Conservation (phyloP, 2,888 invertebrate species). For the Junonia oenone region DNA sequence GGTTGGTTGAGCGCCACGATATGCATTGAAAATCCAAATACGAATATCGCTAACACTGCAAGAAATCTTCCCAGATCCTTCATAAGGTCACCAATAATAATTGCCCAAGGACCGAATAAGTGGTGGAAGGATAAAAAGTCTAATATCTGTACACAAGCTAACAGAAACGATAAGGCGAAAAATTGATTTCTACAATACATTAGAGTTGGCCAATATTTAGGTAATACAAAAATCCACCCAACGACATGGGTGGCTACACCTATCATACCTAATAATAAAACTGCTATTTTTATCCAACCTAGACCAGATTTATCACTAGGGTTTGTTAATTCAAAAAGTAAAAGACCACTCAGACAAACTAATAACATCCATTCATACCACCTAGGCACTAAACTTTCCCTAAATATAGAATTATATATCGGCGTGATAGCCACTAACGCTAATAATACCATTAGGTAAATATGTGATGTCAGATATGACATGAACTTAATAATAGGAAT, state of each 20-base stretch:
- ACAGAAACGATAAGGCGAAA: slow-evolving; percentile 95
- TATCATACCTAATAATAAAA: slow-evolving; percentile 91
- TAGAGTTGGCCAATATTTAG: slow-evolving; percentile 88
- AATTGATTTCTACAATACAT: slow-evolving; percentile 98
- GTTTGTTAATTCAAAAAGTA: slow-evolving; percentile 97
- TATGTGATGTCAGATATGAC: slow-evolving; percentile 99
- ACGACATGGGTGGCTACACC: slow-evolving; percentile 94
- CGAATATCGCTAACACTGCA: slow-evolving; percentile 97
- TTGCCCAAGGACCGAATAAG: slow-evolving; percentile 99
- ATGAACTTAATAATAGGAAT: slow-evolving; percentile 99
- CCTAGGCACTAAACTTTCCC: slow-evolving; percentile 89
- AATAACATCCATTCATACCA: slow-evolving; percentile 98
- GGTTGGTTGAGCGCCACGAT: slow-evolving; percentile 98
- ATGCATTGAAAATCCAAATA: slow-evolving; percentile 98
- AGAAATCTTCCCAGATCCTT: slow-evolving; percentile 97
- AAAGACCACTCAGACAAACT: slow-evolving; percentile 95
- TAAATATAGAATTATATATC: slow-evolving; percentile 87
- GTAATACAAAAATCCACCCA: slow-evolving; percentile 84
- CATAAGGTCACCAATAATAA: slow-evolving; percentile 97
- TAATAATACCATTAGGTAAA: slow-evolving; percentile 96
- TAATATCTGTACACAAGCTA: slow-evolving; percentile 98
- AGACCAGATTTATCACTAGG: slow-evolving; percentile 98
- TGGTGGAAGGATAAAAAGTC: slow-evolving; percentile 99
- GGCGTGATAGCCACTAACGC: slow-evolving; percentile 94
- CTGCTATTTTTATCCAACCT: slow-evolving; percentile 95